Percentiles rank a stretch among this genome's conserved stretches.
Evolutionary conservation across 2,888 invertebrate genomes (phyloP).

Genomic region (Ethmia dodecea): DNA sequence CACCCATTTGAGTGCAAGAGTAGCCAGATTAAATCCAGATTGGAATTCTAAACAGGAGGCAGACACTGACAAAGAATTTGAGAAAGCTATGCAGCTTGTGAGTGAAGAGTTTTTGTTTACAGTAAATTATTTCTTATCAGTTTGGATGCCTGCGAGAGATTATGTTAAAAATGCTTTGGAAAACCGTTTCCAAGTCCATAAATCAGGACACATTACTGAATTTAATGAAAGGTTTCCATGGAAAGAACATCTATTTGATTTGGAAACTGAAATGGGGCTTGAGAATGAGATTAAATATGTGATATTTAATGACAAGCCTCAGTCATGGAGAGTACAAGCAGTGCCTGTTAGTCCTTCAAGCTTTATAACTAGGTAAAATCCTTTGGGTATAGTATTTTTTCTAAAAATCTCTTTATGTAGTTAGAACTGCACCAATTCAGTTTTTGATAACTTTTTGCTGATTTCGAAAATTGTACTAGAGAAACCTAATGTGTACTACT

Average conservation of each 20-base stretch:
- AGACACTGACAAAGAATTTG: conserved; percentile 80
- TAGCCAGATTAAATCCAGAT: conserved; percentile 87
- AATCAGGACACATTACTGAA: conserved; percentile 89
- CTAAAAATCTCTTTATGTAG: too few relatives aligned
- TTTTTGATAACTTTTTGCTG: too few relatives aligned
- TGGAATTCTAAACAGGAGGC: conserved; percentile 84
- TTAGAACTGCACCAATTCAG: too few relatives aligned
- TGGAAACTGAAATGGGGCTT: conserved; percentile 86
- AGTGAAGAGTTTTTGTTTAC: conserved; percentile 87
- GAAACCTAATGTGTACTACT: too few relatives aligned
- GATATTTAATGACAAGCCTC: conserved; percentile 80
- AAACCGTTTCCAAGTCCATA: conserved; percentile 81
- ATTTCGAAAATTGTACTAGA: too few relatives aligned
- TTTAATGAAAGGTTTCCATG: conserved; percentile 88
- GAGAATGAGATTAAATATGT: conserved; percentile 82
- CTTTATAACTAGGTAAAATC: conserved; percentile 83
- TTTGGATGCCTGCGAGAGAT: conserved; percentile 93
- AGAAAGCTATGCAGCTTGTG: conserved; percentile 86
- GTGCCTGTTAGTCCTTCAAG: conserved; percentile 85
- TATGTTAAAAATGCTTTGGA: conserved; percentile 85
- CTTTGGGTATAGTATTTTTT: too few relatives aligned
- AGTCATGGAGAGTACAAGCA: conserved; percentile 90
- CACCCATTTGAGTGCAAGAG: conserved; percentile 86
- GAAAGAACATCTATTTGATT: conserved; percentile 90
- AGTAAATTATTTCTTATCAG: conserved; percentile 79